These are phyloP conservation scores for Neoniphon sammara DNA, from an alignment of 2,797 vertebrate species.

Conservation along the genomic window DNA sequence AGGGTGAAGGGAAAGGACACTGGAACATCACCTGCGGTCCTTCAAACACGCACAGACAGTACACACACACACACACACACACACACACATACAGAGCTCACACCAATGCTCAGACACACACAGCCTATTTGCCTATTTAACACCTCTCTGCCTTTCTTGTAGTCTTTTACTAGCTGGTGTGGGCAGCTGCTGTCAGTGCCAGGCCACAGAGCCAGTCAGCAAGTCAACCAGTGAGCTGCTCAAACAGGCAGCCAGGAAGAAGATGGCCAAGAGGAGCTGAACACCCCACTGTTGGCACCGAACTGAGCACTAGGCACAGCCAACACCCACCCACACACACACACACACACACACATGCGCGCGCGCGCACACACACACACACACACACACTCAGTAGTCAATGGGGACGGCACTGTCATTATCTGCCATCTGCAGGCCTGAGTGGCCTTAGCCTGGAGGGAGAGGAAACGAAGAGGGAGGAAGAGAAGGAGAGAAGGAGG, in stretches of 20 bases:
- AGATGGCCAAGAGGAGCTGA: conserved; percentile 55
- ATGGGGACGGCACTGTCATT: conserved; percentile 77
- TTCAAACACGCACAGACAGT: background rate
- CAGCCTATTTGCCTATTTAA: background rate
- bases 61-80: conserved; percentile 15
- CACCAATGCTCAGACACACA: background rate
- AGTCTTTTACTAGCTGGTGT: conserved; percentile 7
- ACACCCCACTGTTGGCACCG: conserved; percentile 41
- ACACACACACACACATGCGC: conserved; percentile 5
- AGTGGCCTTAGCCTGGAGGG: conserved; percentile 67
- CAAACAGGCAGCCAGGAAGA: conserved; percentile 38
- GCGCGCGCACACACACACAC: conserved; percentile 10
- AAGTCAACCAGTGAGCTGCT: conserved; percentile 36
- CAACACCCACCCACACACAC: conserved; percentile 40
- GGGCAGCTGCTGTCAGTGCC: conserved; percentile 16
- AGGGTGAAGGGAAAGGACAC: conserved; percentile 7
- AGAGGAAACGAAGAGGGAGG: conserved; percentile 53
- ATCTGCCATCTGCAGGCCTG: conserved; percentile 80
- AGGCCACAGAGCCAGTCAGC: conserved; percentile 17
- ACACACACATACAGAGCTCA: conserved; percentile 13
- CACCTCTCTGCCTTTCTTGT: background rate
- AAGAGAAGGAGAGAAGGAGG: conserved; percentile 32
- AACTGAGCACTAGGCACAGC: conserved; percentile 25
- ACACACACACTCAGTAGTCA: conserved; percentile 54
- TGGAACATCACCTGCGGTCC: conserved; percentile 11